Conservation (phyloP, 2,888 invertebrate species). For the Diarsia brunnea region DNA sequence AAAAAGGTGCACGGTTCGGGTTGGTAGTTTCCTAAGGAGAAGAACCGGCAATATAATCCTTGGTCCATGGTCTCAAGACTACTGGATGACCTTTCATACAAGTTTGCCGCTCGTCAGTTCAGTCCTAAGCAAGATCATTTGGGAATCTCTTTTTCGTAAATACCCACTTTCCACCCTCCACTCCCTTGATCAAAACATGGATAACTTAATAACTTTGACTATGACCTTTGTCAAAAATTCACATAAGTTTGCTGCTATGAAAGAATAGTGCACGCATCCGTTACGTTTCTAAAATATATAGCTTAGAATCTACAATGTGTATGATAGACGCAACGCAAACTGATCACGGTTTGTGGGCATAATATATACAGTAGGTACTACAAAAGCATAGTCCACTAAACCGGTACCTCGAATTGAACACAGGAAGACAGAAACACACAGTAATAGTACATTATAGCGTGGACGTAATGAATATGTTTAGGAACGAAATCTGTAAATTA, state of each 20-base stretch:
- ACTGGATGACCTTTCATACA: background rate
- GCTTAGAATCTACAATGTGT: background rate
- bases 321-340: background rate
- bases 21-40: too few relatives aligned
- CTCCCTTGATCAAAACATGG: background rate
- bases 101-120: background rate
- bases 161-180: too few relatives aligned
- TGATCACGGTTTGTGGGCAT: background rate
- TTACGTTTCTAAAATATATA: background rate
- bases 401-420: constrained; percentile 4
- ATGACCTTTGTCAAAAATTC: background rate
- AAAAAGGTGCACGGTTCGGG: too few relatives aligned
- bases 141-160: background rate
- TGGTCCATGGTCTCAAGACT: background rate
- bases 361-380: background rate
- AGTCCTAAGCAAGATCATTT: background rate
- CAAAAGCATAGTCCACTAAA: background rate
- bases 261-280: background rate
- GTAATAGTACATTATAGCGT: constrained; percentile 68
- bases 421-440: background rate
- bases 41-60: too few relatives aligned
- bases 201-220: background rate
- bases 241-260: background rate
- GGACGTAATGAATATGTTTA: constrained; percentile 79
- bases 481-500: constrained; percentile 85